Evolutionary conservation across 37 sponge, comb jelly and placozoan species (phyloP), one percentile per base, ranked within the genome.

Genomic region (Cliona cf. orientalis): DNA sequence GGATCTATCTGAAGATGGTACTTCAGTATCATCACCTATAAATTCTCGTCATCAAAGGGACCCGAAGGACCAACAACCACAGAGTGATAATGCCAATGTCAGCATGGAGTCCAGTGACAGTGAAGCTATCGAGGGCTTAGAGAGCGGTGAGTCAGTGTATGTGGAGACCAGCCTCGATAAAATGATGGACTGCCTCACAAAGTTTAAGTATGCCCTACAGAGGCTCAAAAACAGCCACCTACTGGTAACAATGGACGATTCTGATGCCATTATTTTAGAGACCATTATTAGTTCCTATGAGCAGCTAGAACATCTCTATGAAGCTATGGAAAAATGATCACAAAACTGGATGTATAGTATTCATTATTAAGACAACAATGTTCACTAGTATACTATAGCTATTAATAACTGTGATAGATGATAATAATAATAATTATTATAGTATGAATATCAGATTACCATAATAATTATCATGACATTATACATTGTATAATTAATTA

Each of bases 121-220:
- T 61, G 26, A 22, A n/a, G 22, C 25, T 25, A 6, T n/a, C n/a
- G n/a, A n/a, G 63, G 63, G 26, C 63, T 25, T 61, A 59, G 60
- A 34, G 17, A 17, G 14, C 19, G 66, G 2, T 37, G 34, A 11
- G 42, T 5, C 26, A 46, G 22, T 25, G 23, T 77, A 41, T 58
- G 5, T 5, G 17, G 43, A 70, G 36, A 45, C 71, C 39, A 33
- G 3, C 5, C 38, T 81, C 23, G 74, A 82, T n/a, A 41, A 72
- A 49, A 28, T 73, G 11, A 73, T 82, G 74, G 62, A 42, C 2
- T 82, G 83, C 45, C 42, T 82, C 12, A 82, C 60, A 1, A 59
- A 66, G 43, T 22, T 82, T 6, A 58, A 35, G 23, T 73, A 44
- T 1, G 26, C 83, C 6, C 64, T 82, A n/a, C 66, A 36, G 11